A percentile compares a stretch with the other conserved stretches of the same genome.
Evolutionary conservation across 2,888 invertebrate species (phyloP).

Genomic region (Dexiosoma caninum): DNA sequence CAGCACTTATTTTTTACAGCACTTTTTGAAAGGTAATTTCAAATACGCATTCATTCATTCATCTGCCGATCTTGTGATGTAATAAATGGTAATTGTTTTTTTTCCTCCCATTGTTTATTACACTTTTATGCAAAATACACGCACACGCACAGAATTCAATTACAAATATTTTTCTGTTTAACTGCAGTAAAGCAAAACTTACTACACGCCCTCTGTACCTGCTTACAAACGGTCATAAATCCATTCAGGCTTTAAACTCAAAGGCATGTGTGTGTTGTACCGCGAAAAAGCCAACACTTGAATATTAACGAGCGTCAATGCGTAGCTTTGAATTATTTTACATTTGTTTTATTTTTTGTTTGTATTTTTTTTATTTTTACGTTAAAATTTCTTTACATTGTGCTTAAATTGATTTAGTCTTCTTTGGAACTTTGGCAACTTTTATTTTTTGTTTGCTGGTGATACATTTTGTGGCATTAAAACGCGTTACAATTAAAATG

Average conservation of each 20-base stretch:
- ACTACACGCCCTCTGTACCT: neutral
- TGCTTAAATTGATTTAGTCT: constrained; percentile 10
- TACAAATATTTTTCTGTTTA: neutral
- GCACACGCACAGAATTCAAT: constrained; percentile 28
- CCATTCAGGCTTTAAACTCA: constrained; percentile 11
- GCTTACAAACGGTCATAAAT: constrained; percentile 1
- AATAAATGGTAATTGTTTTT: constrained; percentile 22
- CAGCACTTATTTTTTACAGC: neutral
- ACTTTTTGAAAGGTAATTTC: neutral
- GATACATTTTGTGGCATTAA: neutral
- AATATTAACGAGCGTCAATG: constrained; percentile 25
- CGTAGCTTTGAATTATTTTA: neutral
- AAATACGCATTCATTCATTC: neutral
- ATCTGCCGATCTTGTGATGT: constrained; percentile 41
- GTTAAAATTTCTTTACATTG: neutral
- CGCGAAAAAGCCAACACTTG: constrained; percentile 10
- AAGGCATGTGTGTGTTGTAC: constrained; percentile 2
- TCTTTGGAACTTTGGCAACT: too few species aligned
- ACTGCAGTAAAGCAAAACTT: neutral
- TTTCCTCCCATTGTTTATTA: constrained; percentile 8
- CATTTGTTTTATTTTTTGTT: too few species aligned
- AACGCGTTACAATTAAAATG: constrained; percentile 1
- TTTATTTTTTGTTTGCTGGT: too few species aligned
- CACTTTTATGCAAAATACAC: constrained; percentile 29
- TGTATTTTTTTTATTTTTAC: neutral